Base-by-base conservation (phyloP, 2,888 invertebrate genomes). In the Augiades crinisus region DNA sequence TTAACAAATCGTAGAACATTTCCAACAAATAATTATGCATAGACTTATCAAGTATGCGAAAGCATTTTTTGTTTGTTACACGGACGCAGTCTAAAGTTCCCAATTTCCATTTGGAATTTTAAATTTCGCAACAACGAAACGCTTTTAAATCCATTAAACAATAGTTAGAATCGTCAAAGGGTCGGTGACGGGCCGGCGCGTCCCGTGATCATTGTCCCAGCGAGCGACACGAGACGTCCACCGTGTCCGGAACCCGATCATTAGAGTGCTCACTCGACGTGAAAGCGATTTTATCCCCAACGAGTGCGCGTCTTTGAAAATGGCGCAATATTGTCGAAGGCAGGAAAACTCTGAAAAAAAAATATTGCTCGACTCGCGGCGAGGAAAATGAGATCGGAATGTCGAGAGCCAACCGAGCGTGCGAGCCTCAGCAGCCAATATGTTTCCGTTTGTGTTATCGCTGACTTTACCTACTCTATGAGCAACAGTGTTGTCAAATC, bases 181-280 rank as follows among this genome's bases (percentile, higher is more conserved):
- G 78, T 70, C 72, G 68, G 38, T 54, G 57, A 59, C 60, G 65
- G 43, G 13, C 34, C 50, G 38, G 13, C 53, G 49, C 53, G 24
- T 22, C 40, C 27, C 62, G 59, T 56, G 62, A 60, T 55, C 61
- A 57, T 56, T 60, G 60, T 57, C 54, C 55, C 59, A 56, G 61
- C 54, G 59, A 19, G 19, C 19, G 19, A 19, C 5, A 22, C 65
- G 67, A 69, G 63, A 63, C 72, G 75, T 65, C 70, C 61, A 70
- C 62, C 34, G 65, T 67, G 71, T 72, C 70, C 87, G 88, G 89
- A 89, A 88, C 87, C 82, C 80, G 75, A 85, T 89, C 89, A 88
- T 89, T 89, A 89, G 87, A 85, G 85, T 88, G 88, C 70, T 86
- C 88, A 84, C 80, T 87, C 88, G 73, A 83, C 81, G 81, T 75